Evolutionary conservation across 2,888 invertebrate genomes (phyloP), one percentile per base, ranked within the genome.

Genomic region (Chorisops tibialis): DNA sequence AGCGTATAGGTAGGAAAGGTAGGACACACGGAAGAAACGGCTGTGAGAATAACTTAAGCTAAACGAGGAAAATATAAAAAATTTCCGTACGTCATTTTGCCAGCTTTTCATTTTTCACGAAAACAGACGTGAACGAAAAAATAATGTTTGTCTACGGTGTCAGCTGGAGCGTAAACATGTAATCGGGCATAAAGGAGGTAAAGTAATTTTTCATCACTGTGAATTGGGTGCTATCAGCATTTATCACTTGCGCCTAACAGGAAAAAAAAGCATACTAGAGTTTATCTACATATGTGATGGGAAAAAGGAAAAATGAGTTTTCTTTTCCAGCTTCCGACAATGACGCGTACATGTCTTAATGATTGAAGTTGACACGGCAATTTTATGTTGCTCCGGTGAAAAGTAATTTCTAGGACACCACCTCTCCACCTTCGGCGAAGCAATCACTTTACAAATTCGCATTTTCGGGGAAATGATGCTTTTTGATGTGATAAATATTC

Each of bases 51-150:
- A 43, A 43, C 43, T 45, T 56, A 43, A 43, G 45, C 45, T 56
- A 14, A 45, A 41, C n/a, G n/a, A n/a, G n/a, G n/a, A 21, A 56
- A 56, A 56, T 30, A 30, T 9, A 30, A 30, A 30, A 9, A 30
- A 30, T 56, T 16, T 56, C 30, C 43, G 54, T 54, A 43, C 21
- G 54, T 43, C 43, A 54, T 41, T 54, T 54, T 24, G 24, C 14
- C 18, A 56, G 45, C 43, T 37, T 45, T 56, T 56, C 56, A 56
- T 56, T 56, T 56, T 56, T 56, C 56, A 56, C 19, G 21, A 47
- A 43, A 56, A 19, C 18, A 43, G n/a, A 43, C 14, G 16, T 4
- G 43, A 45, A 16, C 14, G 35, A 7, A 30, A 50, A 50, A 50
- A 50, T 24, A 14, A 24, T 35, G 30, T 18, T 49, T 35, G n/a